phyloP scores from a whole-genome alignment of 2,113 vertebrate species.

The Sigmodon hispidus region DNA sequence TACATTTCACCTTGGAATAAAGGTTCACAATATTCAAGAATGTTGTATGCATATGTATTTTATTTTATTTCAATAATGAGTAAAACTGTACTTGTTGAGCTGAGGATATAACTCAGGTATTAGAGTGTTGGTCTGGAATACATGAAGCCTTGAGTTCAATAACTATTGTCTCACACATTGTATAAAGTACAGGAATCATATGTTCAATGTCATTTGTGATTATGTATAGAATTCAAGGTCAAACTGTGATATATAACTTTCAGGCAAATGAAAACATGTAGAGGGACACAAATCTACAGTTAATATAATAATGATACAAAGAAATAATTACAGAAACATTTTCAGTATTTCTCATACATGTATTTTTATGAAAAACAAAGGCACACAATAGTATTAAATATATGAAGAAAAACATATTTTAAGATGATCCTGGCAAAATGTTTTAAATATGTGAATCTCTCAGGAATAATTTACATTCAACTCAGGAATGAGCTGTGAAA shows the following conservation, averaged over 20 bases:
- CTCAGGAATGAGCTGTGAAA: background rate
- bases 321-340: background rate
- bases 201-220: background rate
- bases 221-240: too few relatives aligned
- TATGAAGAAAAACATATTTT: background rate
- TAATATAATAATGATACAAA: background rate
- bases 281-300: background rate
- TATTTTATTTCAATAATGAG: slow-evolving; percentile 49
- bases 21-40: slow-evolving; percentile 11
- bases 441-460: background rate
- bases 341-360: background rate
- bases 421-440: background rate
- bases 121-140: too few relatives aligned
- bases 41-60: slow-evolving; percentile 46
- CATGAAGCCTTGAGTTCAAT: too few relatives aligned
- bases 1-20: background rate
- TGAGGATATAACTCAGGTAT: background rate
- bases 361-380: background rate
- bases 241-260: background rate
- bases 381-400: background rate
- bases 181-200: background rate
- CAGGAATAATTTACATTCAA: background rate
- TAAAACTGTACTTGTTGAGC: background rate
- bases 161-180: background rate
- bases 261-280: background rate